Evolutionary conservation across 2,113 vertebrate species (phyloP), one percentile per base, ranked within the genome.

Genomic region (Neolamprologus devosi): DNA sequence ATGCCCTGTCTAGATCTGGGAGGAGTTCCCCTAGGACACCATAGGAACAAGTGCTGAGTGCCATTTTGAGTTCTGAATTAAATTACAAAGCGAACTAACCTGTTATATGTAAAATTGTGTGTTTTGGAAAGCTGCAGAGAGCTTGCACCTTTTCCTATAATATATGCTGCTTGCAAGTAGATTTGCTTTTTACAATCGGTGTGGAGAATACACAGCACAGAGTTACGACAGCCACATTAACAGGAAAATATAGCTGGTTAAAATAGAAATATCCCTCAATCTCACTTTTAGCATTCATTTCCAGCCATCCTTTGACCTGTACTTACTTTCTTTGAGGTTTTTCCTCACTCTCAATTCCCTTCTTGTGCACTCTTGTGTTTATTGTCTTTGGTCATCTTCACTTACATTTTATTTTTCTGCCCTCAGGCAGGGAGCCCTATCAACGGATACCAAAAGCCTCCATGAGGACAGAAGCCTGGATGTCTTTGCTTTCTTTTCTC

Each of bases 391-490:
- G 80, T 89, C 84, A 55, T 91, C 82, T 80, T 92, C 86, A 84
- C 85, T 88, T 81, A 80, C 37, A 55, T 82, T 93, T 95, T 90
- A 40, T 88, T 91, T 86, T 92, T 95, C 42, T 90, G 80, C 92
- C 91, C 86, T 85, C 91, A 96, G 96, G 91, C 90, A 40, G 89
- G 84, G 54, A 88, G 89, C 21, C 60, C 88, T 9, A 84, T 94
- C 60, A 80, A 89, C 79, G 45, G 90, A 93, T 63, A 95, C 86
- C 93, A 94, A 28, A 94, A 96, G 89, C 95, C 96, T 88, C 96
- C 95, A 12, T 96, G 96, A 96, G 89, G 91, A 86, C 85, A 68
- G 17, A 37, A 73, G 45, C 81, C 54, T 63, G 84, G 82, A 83
- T 47, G 19, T 83, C 88, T 84, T 53, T 82, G 57, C 65, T 87